phyloP scores from a whole-genome alignment of 2,113 vertebrate species.

The Pomatostomus ruficeps region DNA sequence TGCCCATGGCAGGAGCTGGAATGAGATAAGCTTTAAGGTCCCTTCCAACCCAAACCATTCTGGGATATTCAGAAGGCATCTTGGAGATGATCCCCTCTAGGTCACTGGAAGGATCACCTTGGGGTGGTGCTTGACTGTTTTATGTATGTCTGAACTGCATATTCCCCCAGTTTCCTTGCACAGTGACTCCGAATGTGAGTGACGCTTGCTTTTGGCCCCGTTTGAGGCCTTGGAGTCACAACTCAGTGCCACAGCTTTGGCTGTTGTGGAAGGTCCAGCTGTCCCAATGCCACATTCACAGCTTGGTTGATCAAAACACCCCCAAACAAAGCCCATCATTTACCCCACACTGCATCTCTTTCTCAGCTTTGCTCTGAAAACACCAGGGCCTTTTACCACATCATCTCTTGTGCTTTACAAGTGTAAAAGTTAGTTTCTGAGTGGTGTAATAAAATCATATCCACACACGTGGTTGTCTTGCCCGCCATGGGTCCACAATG shows the following conservation, averaged over 20 bases:
- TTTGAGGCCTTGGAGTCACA: not conserved
- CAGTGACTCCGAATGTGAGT: not conserved
- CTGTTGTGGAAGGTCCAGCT: not conserved
- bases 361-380: not conserved
- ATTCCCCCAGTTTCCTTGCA: not conserved
- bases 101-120: not conserved
- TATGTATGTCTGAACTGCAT: not conserved
- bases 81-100: not conserved
- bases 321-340: not conserved
- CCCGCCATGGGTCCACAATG: fast-evolving
- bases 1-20: not conserved
- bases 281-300: not conserved
- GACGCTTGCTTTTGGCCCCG: not conserved
- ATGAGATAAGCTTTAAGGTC: not conserved
- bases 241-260: not conserved
- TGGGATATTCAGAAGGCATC: not conserved
- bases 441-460: not conserved
- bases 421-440: not conserved
- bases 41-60: not conserved
- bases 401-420: not conserved
- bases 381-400: not conserved
- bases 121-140: not conserved
- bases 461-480: fast-evolving
- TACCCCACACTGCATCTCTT: not conserved
- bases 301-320: not conserved